A percentile compares a stretch with the other conserved stretches of the same genome.
These are phyloP conservation scores for Danio kyathit DNA, from an alignment of 2,797 vertebrate genomes.

Conservation along the genomic window DNA sequence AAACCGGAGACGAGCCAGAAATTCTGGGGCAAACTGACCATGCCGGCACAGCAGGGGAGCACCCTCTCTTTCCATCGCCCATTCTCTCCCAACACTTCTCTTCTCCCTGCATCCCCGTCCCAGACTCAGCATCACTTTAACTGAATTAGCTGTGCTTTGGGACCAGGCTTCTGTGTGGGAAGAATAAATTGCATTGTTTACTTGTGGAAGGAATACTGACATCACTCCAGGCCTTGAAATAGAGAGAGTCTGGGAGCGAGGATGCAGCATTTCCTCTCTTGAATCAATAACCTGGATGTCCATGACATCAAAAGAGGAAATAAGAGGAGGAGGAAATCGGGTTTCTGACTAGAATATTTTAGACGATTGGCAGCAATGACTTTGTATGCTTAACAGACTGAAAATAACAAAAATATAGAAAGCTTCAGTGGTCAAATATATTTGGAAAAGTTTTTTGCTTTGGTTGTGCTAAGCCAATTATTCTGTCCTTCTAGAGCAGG, in stretches of 20 bases:
- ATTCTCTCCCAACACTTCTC: slow-evolving; percentile 33
- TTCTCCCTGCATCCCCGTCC: slow-evolving; percentile 25
- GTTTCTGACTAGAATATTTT: not conserved
- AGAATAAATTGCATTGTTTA: slow-evolving; percentile 66
- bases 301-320: not conserved
- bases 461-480: too few relatives aligned
- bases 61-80: slow-evolving; percentile 31
- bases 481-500: too few relatives aligned
- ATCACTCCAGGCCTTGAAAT: slow-evolving; percentile 31
- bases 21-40: slow-evolving; percentile 70
- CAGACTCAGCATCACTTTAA: slow-evolving; percentile 60
- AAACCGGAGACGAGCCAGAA: slow-evolving; percentile 76
- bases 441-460: not conserved
- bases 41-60: slow-evolving; percentile 59
- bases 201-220: slow-evolving; percentile 33
- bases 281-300: slow-evolving; percentile 24
- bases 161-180: slow-evolving; percentile 52
- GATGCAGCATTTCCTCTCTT: slow-evolving; percentile 16
- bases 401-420: not conserved
- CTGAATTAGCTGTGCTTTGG: slow-evolving; percentile 62
- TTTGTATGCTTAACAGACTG: too few relatives aligned
- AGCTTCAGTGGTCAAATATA: not conserved
- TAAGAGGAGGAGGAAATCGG: not conserved
- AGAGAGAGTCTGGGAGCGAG: slow-evolving; percentile 24
- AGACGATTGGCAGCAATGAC: too few relatives aligned